Evolutionary conservation across 2,888 invertebrate genomes (phyloP).

Genomic region (Cantharis rustica): DNA sequence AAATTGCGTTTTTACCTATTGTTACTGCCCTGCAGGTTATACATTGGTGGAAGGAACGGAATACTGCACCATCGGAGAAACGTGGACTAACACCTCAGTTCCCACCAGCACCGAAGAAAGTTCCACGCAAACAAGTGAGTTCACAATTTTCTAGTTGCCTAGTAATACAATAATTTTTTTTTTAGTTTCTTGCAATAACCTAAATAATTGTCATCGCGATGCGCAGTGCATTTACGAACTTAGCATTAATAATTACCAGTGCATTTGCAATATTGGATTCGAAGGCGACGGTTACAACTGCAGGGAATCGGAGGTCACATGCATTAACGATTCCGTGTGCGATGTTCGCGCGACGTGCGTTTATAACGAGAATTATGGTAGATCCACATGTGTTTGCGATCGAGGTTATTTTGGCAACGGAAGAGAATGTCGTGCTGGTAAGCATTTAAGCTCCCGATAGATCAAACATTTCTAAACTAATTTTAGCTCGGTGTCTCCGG

Average conservation of each 20-base stretch:
- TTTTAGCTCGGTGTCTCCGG: conserved; percentile 62
- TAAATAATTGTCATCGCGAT: conserved; percentile 80
- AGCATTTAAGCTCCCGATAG: conserved; percentile 33
- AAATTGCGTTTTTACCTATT: too few relatives aligned
- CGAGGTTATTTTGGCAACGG: conserved; percentile 85
- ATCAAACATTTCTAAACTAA: background rate
- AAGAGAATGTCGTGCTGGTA: conserved; percentile 69
- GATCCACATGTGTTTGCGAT: conserved; percentile 76
- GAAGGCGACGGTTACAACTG: conserved; percentile 84
- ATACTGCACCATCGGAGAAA: too few relatives aligned
- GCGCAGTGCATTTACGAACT: conserved; percentile 75
- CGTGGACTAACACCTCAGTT: background rate
- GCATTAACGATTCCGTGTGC: conserved; percentile 67
- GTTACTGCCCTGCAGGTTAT: too few relatives aligned
- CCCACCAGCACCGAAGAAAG: conserved; percentile 2
- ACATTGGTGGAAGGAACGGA: too few relatives aligned
- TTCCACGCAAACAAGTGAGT: conserved; percentile 23
- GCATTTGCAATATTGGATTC: conserved; percentile 83
- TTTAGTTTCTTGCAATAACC: conserved; percentile 73
- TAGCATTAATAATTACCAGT: conserved; percentile 63
- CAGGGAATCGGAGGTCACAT: conserved; percentile 61
- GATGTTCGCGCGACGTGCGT: conserved; percentile 76
- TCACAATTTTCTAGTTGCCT: background rate
- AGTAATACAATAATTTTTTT: conserved; percentile 33
- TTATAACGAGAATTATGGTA: conserved; percentile 68